A percentile compares a stretch with the other conserved stretches of the same genome.
Conservation (phyloP, 2,888 invertebrate genomes). For the Ophonus ardosiacus region DNA sequence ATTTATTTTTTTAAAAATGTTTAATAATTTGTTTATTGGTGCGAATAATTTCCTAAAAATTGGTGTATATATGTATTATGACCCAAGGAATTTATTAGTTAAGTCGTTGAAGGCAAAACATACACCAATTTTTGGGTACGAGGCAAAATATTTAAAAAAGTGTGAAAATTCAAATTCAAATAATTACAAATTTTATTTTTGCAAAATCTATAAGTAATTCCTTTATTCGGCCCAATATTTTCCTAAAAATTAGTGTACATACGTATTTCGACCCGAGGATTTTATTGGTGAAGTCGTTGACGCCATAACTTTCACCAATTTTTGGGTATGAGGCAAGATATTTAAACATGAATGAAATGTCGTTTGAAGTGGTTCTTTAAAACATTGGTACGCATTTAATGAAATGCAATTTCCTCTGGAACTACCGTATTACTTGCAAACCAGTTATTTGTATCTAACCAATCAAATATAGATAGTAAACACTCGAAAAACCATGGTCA, state of each 20-base stretch:
- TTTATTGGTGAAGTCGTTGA: too few species aligned
- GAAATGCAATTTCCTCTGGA: constrained; percentile 57
- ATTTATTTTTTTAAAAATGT: too few species aligned
- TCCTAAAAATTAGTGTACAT: too few species aligned
- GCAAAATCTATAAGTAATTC: too few species aligned
- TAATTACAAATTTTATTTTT: too few species aligned
- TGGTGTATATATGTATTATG: too few species aligned
- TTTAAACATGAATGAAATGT: not conserved
- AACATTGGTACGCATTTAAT: constrained; percentile 14
- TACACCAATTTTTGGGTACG: not conserved
- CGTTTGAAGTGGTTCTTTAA: not conserved
- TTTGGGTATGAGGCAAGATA: not conserved
- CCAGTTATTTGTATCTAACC: constrained; percentile 43
- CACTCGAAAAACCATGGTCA: not conserved
- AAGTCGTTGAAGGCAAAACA: not conserved
- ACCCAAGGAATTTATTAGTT: too few species aligned
- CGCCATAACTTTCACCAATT: not conserved
- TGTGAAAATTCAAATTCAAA: too few species aligned
- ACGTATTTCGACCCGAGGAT: too few species aligned
- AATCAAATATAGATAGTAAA: constrained; percentile 7
- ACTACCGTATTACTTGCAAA: constrained; percentile 61
- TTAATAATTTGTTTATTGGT: too few species aligned
- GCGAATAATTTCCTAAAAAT: too few species aligned
- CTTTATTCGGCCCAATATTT: too few species aligned
- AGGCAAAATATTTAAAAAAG: not conserved